Evolutionary conservation across 2,888 invertebrate genomes (phyloP).

Genomic region (Poecilobothrus nobilitatus): DNA sequence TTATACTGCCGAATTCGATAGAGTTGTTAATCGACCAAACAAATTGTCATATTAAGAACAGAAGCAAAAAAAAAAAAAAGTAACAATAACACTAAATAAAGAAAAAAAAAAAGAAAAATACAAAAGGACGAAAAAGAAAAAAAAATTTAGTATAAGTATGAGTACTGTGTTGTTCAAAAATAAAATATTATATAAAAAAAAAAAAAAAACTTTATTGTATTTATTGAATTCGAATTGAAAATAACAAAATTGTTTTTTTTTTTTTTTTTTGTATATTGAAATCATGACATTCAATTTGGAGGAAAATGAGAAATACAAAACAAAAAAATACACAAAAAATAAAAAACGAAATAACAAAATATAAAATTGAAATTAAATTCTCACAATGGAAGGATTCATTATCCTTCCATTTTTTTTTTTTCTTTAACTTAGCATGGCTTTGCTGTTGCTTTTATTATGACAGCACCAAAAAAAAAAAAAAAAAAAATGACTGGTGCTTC

Average conservation of each 20-base stretch:
- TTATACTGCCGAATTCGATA: neutral
- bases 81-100: neutral
- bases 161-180: neutral
- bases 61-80: neutral
- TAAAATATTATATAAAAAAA: neutral
- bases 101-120: neutral
- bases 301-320: neutral
- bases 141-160: no score
- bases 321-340: no score
- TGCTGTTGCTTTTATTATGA: no score
- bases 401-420: no score
- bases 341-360: neutral
- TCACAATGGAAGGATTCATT: no score
- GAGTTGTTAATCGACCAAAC: slow-evolving; percentile 6
- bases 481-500: no score
- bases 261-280: no score
- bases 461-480: no score
- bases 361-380: neutral
- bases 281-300: no score
- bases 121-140: no score
- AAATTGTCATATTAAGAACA: slow-evolving; percentile 6
- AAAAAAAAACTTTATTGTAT: neutral
- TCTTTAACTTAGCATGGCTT: no score
- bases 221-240: slow-evolving; percentile 1
- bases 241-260: neutral